Evolutionary conservation across 2,797 vertebrate genomes (phyloP), one percentile per base, ranked within the genome.

Genomic region (Arrhamphus sclerolepis): DNA sequence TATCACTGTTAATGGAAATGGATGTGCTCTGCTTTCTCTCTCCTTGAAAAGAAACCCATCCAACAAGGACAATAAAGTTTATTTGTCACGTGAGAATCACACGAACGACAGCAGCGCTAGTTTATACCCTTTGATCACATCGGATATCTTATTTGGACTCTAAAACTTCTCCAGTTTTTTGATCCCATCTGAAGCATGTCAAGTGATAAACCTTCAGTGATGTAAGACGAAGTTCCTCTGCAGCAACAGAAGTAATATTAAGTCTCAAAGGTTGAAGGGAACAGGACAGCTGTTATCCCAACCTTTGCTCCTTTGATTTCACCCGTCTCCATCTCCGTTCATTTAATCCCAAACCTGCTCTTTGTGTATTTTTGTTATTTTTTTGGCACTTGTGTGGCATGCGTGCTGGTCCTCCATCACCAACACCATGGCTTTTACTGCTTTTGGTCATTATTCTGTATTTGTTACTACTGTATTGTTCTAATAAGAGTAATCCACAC

Each of bases 61-160:
- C 19, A 62, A 24, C 31, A 7, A 21, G 7, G 14, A 13, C 13
- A 21, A 8, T 68, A 57, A 49, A 69, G 28, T 46, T 52, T 17
- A 40, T 3, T 14, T 40, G 8, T n/a, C 10, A 24, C 13, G 43
- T 47, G 6, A 64, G 55, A 52, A 0, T 42, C 21, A 44, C 40
- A 38, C 13, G 31, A 61, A 51, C 10, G 1, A 14, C 20, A 55
- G 6, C 28, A 31, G 3, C 42, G 11, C 24, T 46, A 5, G n/a
- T 57, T 40, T 51, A 10, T 31, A 7, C 53, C 19, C 19, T 56
- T 44, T 49, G 46, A 50, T 56, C 20, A 39, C 10, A 58, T 24
- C 21, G 16, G 19, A 8, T 24, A 2, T 43, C n/a, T n/a, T n/a
- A n/a, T n/a, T n/a, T n/a, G n/a, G n/a, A n/a, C n/a, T n/a, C n/a